Conservation (phyloP, 2,888 invertebrate genomes). For the Crematogaster levior region DNA sequence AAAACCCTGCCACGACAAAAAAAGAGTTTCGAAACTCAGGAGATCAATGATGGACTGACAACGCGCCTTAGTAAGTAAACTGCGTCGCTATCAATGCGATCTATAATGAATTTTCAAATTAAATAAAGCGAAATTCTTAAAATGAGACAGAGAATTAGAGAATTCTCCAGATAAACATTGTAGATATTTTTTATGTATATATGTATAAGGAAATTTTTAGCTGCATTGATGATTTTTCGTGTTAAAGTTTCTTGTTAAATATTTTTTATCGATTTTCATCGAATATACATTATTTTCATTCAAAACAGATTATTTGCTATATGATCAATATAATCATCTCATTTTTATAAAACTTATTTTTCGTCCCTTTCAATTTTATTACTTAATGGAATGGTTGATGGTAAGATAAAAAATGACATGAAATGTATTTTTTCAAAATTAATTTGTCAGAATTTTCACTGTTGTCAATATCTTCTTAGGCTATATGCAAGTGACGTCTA, state of each 20-base stretch:
- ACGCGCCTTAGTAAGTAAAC: constrained; percentile 31
- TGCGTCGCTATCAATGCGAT: background rate
- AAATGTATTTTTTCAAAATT: background rate
- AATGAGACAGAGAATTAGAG: background rate
- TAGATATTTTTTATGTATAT: no score
- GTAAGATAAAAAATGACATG: constrained; percentile 11
- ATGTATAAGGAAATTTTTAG: no score
- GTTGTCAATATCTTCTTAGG: constrained; percentile 8
- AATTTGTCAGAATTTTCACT: constrained; percentile 8
- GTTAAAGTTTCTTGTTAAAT: no score
- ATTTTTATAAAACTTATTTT: background rate
- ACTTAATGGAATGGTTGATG: constrained; percentile 14
- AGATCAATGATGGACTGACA: background rate
- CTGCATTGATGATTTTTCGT: no score
- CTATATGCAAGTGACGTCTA: constrained; percentile 19
- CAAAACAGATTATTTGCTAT: background rate
- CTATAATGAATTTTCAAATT: constrained; percentile 13
- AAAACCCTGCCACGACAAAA: constrained; percentile 44
- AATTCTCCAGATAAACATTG: background rate
- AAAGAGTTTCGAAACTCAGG: background rate
- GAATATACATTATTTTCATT: background rate
- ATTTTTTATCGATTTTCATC: background rate
- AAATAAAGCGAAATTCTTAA: background rate
- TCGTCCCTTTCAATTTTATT: background rate
- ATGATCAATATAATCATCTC: background rate